Percentiles rank a stretch among this genome's conserved stretches.
Conservation (phyloP, 2,113 vertebrate genomes). For the Notothenia coriiceps region DNA sequence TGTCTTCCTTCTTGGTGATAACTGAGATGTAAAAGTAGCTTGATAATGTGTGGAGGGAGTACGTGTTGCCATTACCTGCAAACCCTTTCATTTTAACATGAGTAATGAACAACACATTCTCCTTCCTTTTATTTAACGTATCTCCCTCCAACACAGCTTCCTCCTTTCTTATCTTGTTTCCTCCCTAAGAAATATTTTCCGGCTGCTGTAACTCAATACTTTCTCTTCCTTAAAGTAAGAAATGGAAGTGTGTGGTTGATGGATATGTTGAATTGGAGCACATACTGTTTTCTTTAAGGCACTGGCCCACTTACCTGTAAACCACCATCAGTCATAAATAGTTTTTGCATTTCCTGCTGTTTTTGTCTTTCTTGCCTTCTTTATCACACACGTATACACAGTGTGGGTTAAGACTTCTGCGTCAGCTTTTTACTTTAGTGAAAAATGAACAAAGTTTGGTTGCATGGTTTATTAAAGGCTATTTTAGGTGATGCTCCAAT, state of each 20-base stretch:
- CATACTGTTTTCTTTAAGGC: background rate
- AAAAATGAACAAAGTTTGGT: background rate
- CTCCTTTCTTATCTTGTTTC: background rate
- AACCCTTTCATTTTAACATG: background rate
- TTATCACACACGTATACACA: background rate
- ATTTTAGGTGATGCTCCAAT: background rate
- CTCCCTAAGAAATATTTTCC: background rate
- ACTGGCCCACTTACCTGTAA: background rate
- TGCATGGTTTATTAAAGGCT: background rate
- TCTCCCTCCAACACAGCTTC: constrained; percentile 31
- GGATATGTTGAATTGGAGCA: too few species aligned
- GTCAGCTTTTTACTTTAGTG: background rate
- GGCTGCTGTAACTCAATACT: background rate
- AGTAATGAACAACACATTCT: background rate
- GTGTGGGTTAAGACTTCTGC: background rate
- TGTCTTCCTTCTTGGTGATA: constrained; percentile 6
- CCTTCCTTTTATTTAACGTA: background rate
- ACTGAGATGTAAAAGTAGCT: too few species aligned
- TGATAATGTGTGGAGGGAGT: too few species aligned
- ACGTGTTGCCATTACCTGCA: too few species aligned
- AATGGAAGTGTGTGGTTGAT: background rate
- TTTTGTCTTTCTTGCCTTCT: background rate
- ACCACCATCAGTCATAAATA: background rate
- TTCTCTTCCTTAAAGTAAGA: background rate
- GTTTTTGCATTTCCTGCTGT: background rate